A percentile compares a stretch with the other conserved stretches of the same genome.
Conservation (phyloP, 2,888 invertebrate species). For the Brachyptera risi region DNA sequence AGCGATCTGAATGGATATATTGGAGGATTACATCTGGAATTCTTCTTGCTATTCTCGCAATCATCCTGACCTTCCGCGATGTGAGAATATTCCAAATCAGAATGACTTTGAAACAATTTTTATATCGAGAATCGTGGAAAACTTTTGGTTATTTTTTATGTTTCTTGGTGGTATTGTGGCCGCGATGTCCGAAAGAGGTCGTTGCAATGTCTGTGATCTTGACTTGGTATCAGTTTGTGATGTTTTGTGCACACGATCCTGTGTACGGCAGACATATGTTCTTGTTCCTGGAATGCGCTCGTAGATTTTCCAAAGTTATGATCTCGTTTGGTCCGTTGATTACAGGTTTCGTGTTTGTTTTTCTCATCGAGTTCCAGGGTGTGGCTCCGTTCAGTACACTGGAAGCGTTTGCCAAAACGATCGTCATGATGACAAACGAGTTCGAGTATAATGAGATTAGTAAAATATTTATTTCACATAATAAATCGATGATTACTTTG, state of each 20-base stretch:
- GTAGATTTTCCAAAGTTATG: conserved; percentile 50
- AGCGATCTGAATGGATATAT: too few species aligned
- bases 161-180: too few species aligned
- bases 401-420: conserved; percentile 53
- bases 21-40: too few species aligned
- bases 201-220: conserved; percentile 52
- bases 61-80: too few species aligned
- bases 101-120: too few species aligned
- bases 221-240: conserved; percentile 55
- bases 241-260: conserved; percentile 53
- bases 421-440: conserved; percentile 59
- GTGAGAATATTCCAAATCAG: too few species aligned
- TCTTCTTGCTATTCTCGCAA: too few species aligned
- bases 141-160: too few species aligned
- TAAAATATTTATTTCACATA: conserved; percentile 46
- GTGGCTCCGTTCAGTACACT: conserved; percentile 52
- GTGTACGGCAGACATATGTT: conserved; percentile 56
- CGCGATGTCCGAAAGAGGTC: conserved; percentile 51
- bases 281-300: conserved; percentile 57
- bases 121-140: too few species aligned
- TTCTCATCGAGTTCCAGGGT: conserved; percentile 54
- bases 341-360: conserved; percentile 53
- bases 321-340: conserved; percentile 48
- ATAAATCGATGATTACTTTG: conserved; percentile 43
- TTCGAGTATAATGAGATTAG: conserved; percentile 52